Evolutionary conservation across 2,797 vertebrate genomes (phyloP).

Genomic region (Hephaestus fuliginosus): DNA sequence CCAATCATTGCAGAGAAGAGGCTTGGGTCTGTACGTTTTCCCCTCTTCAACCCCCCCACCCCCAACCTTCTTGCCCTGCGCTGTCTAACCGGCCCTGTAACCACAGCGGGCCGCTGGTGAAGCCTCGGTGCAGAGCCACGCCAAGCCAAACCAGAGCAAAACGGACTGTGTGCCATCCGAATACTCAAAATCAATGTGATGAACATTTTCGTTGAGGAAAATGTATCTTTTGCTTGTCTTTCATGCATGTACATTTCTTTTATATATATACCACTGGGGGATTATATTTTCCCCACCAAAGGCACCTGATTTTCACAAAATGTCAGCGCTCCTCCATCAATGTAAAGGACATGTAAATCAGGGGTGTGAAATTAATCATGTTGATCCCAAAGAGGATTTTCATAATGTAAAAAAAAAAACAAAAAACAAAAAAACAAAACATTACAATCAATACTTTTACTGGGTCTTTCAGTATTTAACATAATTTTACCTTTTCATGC

Average conservation of each 20-base stretch:
- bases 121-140: conserved; percentile 23
- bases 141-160: conserved; percentile 31
- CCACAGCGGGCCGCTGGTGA: conserved; percentile 10
- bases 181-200: conserved; percentile 46
- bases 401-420: conserved; percentile 52
- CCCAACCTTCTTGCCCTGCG: neutral
- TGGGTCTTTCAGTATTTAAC: conserved; percentile 68
- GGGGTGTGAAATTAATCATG: conserved; percentile 29
- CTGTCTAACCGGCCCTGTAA: conserved; percentile 39
- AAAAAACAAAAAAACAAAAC: neutral
- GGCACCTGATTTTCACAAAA: conserved; percentile 48
- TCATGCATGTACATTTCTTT: conserved; percentile 83
- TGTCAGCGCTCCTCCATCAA: conserved; percentile 34
- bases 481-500: conserved; percentile 62
- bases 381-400: conserved; percentile 68
- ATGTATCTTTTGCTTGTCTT: conserved; percentile 77
- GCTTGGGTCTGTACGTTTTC: conserved; percentile 38
- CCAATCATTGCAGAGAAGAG: conserved; percentile 65
- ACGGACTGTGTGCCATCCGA: conserved; percentile 46
- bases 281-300: conserved; percentile 17
- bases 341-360: conserved; percentile 40
- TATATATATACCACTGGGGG: conserved; percentile 45
- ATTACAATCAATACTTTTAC: conserved; percentile 56
- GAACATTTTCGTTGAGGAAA: conserved; percentile 70
- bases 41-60: conserved; percentile 1